phyloP scores from a whole-genome alignment of 1,140 invertebrate species.

The Ganaspis sp. region DNA sequence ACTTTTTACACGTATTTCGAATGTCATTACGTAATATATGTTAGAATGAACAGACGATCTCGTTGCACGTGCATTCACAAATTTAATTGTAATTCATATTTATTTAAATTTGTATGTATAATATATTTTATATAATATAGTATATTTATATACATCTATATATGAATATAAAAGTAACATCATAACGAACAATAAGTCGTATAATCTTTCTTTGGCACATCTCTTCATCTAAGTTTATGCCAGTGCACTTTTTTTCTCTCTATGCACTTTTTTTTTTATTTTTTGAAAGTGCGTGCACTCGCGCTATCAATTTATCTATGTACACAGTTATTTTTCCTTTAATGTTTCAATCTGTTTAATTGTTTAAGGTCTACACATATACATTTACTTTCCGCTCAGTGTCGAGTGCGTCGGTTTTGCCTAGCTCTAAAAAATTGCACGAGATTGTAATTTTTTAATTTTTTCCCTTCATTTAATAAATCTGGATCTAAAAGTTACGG shows the following conservation, averaged over 20 bases:
- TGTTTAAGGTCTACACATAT: slow-evolving; percentile 48
- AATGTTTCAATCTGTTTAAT: background rate
- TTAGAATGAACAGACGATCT: slow-evolving; percentile 17
- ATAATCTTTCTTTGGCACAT: slow-evolving; percentile 68
- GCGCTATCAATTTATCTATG: background rate
- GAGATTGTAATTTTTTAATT: slow-evolving; percentile 52
- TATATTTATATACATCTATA: slow-evolving; percentile 40
- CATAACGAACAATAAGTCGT: slow-evolving; percentile 62
- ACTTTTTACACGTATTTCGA: slow-evolving; percentile 30
- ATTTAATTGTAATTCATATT: slow-evolving; percentile 38
- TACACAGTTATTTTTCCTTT: background rate
- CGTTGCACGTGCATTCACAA: slow-evolving; percentile 35
- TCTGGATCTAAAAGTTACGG: background rate
- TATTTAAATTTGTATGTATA: slow-evolving; percentile 40
- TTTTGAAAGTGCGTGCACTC: background rate
- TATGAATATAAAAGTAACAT: slow-evolving; percentile 59
- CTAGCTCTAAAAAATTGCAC: slow-evolving; percentile 60
- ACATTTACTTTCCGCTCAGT: slow-evolving; percentile 57
- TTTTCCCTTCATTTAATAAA: background rate
- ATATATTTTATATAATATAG: slow-evolving; percentile 28
- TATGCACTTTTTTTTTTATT: background rate
- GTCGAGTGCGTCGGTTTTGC: slow-evolving; percentile 48
- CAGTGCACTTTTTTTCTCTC: slow-evolving; percentile 1
- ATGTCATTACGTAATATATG: slow-evolving; percentile 17
- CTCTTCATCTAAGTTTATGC: slow-evolving; percentile 46